These are phyloP conservation scores for Alentia gelatinosa DNA, from an alignment of 2,888 invertebrate genomes.

Conservation along the genomic window DNA sequence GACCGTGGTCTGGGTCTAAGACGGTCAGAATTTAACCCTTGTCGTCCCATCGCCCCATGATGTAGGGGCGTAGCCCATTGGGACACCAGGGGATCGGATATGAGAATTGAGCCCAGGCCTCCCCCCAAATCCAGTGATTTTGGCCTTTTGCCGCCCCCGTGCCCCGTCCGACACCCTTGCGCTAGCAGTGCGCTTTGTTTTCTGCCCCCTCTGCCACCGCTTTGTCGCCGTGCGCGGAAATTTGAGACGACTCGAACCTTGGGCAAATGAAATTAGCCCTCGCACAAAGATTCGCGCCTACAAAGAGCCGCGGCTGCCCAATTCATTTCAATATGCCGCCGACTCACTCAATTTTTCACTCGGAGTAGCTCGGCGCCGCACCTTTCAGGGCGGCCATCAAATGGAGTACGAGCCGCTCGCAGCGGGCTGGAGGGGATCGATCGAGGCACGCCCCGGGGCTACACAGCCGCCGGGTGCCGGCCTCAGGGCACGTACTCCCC, in stretches of 20 bases:
- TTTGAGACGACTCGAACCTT: constrained; percentile 50
- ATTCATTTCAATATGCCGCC: constrained; percentile 51
- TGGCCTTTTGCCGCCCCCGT: neutral
- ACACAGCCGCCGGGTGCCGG: neutral
- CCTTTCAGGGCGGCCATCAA: constrained; percentile 46
- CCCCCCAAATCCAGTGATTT: neutral
- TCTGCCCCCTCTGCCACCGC: constrained; percentile 4
- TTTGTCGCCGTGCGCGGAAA: constrained; percentile 48
- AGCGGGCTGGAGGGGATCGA: neutral
- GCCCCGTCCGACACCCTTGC: neutral
- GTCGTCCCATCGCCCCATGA: neutral
- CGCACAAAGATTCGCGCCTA: constrained; percentile 38
- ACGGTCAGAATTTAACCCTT: neutral
- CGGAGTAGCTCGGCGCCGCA: constrained; percentile 15
- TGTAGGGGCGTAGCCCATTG: neutral
- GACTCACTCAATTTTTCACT: constrained; percentile 48
- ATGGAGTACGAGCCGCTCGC: constrained; percentile 23
- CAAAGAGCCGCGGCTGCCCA: constrained; percentile 28
- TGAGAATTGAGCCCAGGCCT: neutral
- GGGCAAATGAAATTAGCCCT: constrained; percentile 50
- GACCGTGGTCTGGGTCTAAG: neutral
- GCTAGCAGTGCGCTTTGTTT: constrained; percentile 33
- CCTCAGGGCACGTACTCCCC: constrained; percentile 21
- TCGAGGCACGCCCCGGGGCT: constrained; percentile 33
- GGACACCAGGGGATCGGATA: neutral